Conservation (phyloP, 2,888 invertebrate species). For the Clepsis dumicolana region DNA sequence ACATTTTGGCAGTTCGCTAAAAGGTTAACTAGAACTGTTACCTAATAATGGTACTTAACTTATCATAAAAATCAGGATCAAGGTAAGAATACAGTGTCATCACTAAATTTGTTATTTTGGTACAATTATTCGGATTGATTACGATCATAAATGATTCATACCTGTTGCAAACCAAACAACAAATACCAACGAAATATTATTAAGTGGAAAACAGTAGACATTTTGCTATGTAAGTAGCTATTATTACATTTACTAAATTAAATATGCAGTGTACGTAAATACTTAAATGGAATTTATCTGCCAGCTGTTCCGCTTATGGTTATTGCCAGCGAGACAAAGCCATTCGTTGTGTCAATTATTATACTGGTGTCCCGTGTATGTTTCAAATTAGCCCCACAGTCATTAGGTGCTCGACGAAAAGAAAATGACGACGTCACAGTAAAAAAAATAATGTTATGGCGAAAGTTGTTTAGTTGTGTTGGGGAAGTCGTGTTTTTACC, state of each 20-base stretch:
- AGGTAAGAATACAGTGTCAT: too few relatives aligned
- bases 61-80: too few relatives aligned
- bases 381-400: conserved; percentile 1
- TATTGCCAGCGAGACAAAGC: conserved; percentile 19
- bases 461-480: conserved; percentile 37
- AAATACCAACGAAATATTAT: too few relatives aligned
- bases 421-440: conserved; percentile 27
- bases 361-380: neutral
- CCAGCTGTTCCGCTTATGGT: conserved; percentile 17
- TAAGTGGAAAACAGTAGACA: neutral
- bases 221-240: neutral
- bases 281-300: conserved; percentile 7
- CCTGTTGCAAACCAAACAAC: too few relatives aligned
- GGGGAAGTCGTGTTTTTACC: conserved; percentile 30
- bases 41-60: too few relatives aligned
- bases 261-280: neutral
- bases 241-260: neutral
- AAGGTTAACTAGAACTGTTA: too few relatives aligned
- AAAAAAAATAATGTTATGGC: conserved; percentile 24
- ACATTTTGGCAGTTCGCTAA: too few relatives aligned
- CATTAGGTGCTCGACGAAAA: conserved; percentile 21
- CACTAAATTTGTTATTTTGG: too few relatives aligned
- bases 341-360: conserved; percentile 8
- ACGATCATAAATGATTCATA: too few relatives aligned
- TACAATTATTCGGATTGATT: too few relatives aligned